Conservation (phyloP, 2,888 invertebrate genomes). For the Epistrophe eligans region DNA sequence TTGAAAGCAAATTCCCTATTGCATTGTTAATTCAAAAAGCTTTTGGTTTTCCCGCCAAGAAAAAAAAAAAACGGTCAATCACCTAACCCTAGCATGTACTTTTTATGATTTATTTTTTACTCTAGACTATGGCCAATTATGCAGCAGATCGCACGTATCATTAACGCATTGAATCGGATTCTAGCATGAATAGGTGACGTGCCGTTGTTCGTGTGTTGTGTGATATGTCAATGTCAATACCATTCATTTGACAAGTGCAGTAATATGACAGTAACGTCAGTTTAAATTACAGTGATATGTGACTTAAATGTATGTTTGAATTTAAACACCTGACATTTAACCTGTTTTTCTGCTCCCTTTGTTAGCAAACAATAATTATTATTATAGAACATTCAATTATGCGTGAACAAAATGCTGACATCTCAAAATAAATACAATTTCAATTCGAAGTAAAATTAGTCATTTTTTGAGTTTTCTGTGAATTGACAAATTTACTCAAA, state of each 20-base stretch:
- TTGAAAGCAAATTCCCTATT: neutral
- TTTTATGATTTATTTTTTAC: neutral
- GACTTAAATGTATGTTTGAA: conserved; percentile 23
- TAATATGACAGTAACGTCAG: conserved; percentile 38
- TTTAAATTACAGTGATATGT: conserved; percentile 14
- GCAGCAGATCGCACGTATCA: conserved; percentile 25
- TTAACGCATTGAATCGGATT: conserved; percentile 23
- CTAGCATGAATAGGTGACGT: conserved; percentile 55
- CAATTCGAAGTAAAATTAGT: conserved; percentile 4
- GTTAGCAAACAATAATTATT: neutral
- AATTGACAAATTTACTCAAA: neutral
- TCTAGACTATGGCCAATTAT: conserved; percentile 6
- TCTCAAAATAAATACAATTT: neutral
- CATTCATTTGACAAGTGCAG: conserved; percentile 51
- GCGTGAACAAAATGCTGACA: conserved; percentile 34
- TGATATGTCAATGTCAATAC: conserved; percentile 15
- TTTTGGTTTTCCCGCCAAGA: conserved; percentile 18
- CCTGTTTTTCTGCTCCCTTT: neutral
- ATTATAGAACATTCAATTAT: neutral
- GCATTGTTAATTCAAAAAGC: neutral
- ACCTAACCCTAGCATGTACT: conserved; percentile 21
- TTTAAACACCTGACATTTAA: conserved; percentile 17
- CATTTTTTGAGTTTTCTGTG: neutral
- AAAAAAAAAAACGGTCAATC: conserved; percentile 20
- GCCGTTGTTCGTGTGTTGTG: conserved; percentile 14